A percentile compares a stretch with the other conserved stretches of the same genome.
Evolutionary conservation across 2,797 vertebrate genomes (phyloP).

Genomic region (Discoglossus pictus): DNA sequence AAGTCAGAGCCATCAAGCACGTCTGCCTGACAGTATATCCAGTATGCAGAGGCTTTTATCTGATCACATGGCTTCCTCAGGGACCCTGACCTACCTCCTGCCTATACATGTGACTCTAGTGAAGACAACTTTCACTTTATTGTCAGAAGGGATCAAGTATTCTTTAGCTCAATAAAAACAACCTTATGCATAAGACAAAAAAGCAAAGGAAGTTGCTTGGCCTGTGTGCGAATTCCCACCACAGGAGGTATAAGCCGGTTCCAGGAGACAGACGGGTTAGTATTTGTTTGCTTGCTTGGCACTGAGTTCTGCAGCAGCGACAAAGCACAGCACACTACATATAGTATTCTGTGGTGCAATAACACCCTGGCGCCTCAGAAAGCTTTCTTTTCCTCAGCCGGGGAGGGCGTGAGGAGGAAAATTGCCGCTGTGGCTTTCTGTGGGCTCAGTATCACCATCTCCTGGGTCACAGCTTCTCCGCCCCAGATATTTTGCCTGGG

Average conservation of each 20-base stretch:
- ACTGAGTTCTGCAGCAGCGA: constrained; percentile 58
- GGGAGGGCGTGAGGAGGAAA: constrained; percentile 51
- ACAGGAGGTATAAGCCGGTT: constrained; percentile 59
- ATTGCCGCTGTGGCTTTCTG: constrained; percentile 26
- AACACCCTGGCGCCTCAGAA: constrained; percentile 56
- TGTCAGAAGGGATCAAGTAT: constrained; percentile 39
- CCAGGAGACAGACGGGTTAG: constrained; percentile 67
- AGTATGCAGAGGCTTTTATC: neutral
- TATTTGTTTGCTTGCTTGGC: constrained; percentile 67
- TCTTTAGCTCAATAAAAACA: constrained; percentile 56
- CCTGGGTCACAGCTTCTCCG: constrained; percentile 47
- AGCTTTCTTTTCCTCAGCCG: constrained; percentile 49
- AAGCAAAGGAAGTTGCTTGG: constrained; percentile 69
- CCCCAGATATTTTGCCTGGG: constrained; percentile 37
- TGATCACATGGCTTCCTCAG: neutral
- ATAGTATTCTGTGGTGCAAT: constrained; percentile 53
- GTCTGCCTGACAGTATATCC: too few species aligned
- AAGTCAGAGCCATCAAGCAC: too few species aligned
- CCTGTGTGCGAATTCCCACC: constrained; percentile 61
- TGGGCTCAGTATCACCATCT: constrained; percentile 15
- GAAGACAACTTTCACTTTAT: neutral
- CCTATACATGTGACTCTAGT: constrained; percentile 4
- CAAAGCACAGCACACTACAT: constrained; percentile 55
- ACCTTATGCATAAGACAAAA: constrained; percentile 53
- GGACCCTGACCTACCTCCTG: constrained; percentile 2